Percentiles rank a stretch among this genome's conserved stretches.
Conservation (phyloP, 2,888 invertebrate genomes). For the Hypena proboscidalis region DNA sequence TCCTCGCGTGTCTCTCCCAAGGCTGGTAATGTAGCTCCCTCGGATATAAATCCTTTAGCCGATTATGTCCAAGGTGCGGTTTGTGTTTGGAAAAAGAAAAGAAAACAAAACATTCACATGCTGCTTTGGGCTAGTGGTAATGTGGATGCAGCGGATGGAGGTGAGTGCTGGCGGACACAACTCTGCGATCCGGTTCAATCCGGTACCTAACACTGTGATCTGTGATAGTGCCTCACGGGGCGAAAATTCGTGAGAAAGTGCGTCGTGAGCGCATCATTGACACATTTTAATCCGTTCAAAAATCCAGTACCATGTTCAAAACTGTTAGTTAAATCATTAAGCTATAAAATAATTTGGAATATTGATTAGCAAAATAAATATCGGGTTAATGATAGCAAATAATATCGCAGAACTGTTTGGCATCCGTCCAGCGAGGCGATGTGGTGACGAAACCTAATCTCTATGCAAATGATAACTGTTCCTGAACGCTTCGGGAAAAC, state of each 20-base stretch:
- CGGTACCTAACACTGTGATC: background rate
- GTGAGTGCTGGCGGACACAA: slow-evolving; percentile 63
- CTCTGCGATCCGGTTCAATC: slow-evolving; percentile 56
- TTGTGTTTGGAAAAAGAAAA: slow-evolving; percentile 85
- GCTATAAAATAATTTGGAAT: background rate
- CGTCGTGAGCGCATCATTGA: background rate
- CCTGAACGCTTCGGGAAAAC: slow-evolving; percentile 71
- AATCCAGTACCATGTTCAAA: too few relatives aligned
- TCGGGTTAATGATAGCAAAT: slow-evolving; percentile 2
- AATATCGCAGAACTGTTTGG: slow-evolving; percentile 41
- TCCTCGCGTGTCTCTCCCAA: slow-evolving; percentile 88
- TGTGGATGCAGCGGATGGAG: slow-evolving; percentile 75
- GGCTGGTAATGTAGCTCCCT: slow-evolving; percentile 87
- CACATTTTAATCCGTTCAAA: background rate
- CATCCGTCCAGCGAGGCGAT: slow-evolving; percentile 60
- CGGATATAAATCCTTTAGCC: slow-evolving; percentile 84
- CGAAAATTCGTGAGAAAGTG: background rate
- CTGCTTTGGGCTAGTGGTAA: slow-evolving; percentile 79
- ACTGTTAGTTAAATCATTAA: background rate
- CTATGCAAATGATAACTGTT: slow-evolving; percentile 64
- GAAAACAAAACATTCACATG: slow-evolving; percentile 86
- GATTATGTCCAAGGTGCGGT: slow-evolving; percentile 83
- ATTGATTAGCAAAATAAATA: slow-evolving; percentile 8
- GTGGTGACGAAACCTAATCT: slow-evolving; percentile 74
- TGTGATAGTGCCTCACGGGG: slow-evolving; percentile 14